phyloP scores from a whole-genome alignment of 2,888 invertebrate genomes.

The Patella caerulea region DNA sequence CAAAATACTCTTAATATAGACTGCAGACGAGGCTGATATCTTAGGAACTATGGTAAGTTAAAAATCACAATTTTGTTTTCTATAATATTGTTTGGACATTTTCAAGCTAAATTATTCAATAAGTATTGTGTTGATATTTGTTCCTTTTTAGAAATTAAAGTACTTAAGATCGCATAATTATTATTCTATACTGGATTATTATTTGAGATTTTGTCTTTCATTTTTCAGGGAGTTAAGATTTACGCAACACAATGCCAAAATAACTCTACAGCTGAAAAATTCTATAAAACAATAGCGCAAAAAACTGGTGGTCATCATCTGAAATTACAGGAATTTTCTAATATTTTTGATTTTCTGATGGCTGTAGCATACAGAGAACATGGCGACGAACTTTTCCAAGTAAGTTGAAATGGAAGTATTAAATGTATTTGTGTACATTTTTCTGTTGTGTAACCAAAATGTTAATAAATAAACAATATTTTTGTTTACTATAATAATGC shows the following conservation, averaged over 20 bases:
- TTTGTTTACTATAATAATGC: too few relatives aligned
- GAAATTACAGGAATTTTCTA: constrained; percentile 55
- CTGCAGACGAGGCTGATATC: constrained; percentile 56
- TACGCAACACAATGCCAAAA: constrained; percentile 49
- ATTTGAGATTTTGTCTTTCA: neutral
- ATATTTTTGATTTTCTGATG: constrained; percentile 66
- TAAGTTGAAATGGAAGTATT: constrained; percentile 24
- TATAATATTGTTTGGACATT: neutral
- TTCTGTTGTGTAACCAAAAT: too few relatives aligned
- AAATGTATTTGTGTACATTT: neutral
- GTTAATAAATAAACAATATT: too few relatives aligned
- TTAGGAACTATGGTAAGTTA: constrained; percentile 43
- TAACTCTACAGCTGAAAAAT: constrained; percentile 29
- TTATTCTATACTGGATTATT: neutral
- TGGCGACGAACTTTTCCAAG: constrained; percentile 49
- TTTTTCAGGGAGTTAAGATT: constrained; percentile 49
- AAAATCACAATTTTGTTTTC: neutral
- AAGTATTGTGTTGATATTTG: too few relatives aligned
- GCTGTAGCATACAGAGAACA: constrained; percentile 66
- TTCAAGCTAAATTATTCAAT: neutral
- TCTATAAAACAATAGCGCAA: constrained; percentile 55
- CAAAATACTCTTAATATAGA: constrained; percentile 53
- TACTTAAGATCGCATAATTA: neutral
- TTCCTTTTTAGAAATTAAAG: too few relatives aligned
- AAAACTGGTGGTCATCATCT: constrained; percentile 59